Conservation (phyloP, 2,113 vertebrate species). For the Equus przewalskii region DNA sequence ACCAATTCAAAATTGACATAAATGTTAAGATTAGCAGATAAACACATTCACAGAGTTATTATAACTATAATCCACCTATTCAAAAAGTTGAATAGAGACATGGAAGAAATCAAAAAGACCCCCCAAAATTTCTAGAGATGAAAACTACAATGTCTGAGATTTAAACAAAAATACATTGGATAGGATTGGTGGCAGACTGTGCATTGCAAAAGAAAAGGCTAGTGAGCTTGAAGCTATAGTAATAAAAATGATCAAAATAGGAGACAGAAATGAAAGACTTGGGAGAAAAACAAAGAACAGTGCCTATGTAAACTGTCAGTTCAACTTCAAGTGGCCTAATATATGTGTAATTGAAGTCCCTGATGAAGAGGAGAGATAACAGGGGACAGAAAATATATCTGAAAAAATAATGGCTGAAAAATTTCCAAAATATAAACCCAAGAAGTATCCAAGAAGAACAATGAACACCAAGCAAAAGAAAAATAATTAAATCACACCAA, state of each 20-base stretch:
- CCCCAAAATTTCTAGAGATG: not conserved
- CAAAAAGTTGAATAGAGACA: conserved; percentile 2
- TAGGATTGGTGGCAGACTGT: not conserved
- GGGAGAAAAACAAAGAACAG: not conserved
- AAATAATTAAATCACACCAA: conserved; percentile 28
- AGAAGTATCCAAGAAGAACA: conserved; percentile 17
- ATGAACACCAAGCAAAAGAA: conserved; percentile 20
- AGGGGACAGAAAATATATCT: not conserved
- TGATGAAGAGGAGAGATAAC: not conserved
- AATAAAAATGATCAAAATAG: conserved; percentile 21
- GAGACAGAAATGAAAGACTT: not conserved
- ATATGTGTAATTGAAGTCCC: not conserved
- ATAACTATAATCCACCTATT: conserved; percentile 2
- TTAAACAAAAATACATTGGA: not conserved
- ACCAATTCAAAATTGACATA: not conserved
- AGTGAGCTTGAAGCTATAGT: not conserved
- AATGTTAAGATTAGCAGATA: conserved; percentile 21
- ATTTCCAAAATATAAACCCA: not conserved
- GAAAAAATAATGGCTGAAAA: not conserved
- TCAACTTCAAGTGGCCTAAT: conserved; percentile 8
- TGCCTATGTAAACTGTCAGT: not conserved
- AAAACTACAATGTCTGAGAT: not conserved
- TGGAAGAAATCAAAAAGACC: not conserved
- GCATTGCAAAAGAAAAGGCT: not conserved
- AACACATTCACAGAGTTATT: conserved; percentile 12